Evolutionary conservation across 2,113 vertebrate genomes (phyloP), one percentile per base, ranked within the genome.

Genomic region (Salvator merianae): DNA sequence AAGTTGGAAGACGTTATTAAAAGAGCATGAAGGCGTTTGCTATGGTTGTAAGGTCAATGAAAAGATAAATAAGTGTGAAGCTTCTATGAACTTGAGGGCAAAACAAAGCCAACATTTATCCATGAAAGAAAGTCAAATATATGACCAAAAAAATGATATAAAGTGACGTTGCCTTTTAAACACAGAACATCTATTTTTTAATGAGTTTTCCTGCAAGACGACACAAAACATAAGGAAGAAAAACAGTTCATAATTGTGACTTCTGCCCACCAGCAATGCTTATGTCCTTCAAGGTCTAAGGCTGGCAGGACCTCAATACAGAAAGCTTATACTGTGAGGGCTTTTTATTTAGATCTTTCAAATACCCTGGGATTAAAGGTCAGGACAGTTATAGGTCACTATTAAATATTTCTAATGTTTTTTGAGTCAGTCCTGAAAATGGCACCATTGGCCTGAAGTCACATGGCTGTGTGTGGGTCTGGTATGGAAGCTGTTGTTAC

Each of bases 291-390:
- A 73, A 76, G 79, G 88, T 83, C 87, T 81, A 74, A 63, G 76
- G 77, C 88, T 77, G 65, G 70, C 87, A 91, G 89, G 84, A 84
- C 72, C 70, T 80, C 90, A 88, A 86, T 84, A 91, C 77, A 91
- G 47, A 32, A 66, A 84, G 87, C 88, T 75, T 90, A 81, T 71
- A 70, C 16, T 36, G 36, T 1, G 12, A 6, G 77, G 89, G 81
- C 89, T 0, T 73, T 83, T 81, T 85, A 78, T 90, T 87, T 0
- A 0, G 84, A 90, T 77, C 79, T 20, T 74, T 91, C 90, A 62
- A 86, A 79, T 84, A 50, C 36, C 3, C 72, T 85, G 86, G 81
- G 86, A 77, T 86, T 3, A 86, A 47, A 77, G 8, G 24, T 7
- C 6, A 20, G 66, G 75, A 89, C 76, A 87, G 66, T 82, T 86